These are phyloP conservation scores for Eupithecia tripunctaria DNA, from an alignment of 2,888 invertebrate genomes.

Conservation along the genomic window DNA sequence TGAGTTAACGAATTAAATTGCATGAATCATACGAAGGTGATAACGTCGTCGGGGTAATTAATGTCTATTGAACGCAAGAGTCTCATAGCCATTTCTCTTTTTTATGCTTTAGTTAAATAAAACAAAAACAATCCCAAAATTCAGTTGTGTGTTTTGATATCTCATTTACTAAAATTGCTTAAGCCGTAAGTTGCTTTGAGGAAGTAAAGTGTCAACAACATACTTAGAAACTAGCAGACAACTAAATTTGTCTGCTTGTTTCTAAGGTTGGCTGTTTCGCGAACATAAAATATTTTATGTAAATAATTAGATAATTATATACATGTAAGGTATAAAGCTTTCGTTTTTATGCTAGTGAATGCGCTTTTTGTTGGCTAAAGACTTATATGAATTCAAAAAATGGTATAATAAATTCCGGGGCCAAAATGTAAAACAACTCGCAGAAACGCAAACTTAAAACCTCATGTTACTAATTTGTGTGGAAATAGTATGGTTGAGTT, in stretches of 20 bases:
- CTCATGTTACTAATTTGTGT: not conserved
- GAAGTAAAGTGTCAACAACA: no score
- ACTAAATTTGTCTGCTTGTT: no score
- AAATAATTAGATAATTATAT: slow-evolving; percentile 35
- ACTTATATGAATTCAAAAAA: not conserved
- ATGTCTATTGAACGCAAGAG: no score
- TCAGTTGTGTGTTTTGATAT: not conserved
- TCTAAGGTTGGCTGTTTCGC: slow-evolving; percentile 47
- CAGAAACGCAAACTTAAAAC: not conserved
- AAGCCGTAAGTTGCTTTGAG: no score
- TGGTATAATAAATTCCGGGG: no score
- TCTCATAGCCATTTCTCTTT: not conserved
- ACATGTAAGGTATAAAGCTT: slow-evolving; percentile 18
- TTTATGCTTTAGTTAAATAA: not conserved
- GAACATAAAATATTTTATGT: slow-evolving; percentile 41
- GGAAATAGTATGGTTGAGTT: not conserved
- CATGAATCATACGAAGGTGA: not conserved
- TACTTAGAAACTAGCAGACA: no score
- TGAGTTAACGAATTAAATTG: not conserved
- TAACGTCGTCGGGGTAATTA: not conserved
- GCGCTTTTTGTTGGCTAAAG: slow-evolving; percentile 9
- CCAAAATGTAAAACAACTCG: not conserved
- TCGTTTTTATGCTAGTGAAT: slow-evolving; percentile 20
- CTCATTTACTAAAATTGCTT: no score
- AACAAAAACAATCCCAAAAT: not conserved